These are phyloP conservation scores for Nyctalus aviator DNA, from an alignment of 2,797 vertebrate genomes.

Conservation along the genomic window DNA sequence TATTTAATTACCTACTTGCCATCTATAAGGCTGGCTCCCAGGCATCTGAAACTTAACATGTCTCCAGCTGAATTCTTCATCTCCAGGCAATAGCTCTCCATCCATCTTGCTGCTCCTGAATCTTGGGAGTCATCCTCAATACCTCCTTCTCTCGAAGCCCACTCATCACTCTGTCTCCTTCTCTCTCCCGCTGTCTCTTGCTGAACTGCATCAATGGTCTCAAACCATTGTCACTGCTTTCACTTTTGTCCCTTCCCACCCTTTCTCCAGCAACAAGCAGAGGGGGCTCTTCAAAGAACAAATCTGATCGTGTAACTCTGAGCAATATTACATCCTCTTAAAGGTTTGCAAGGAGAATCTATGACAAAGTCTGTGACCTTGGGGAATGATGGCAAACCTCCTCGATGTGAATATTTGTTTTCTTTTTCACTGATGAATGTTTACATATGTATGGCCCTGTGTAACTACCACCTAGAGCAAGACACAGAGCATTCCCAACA, in stretches of 20 bases:
- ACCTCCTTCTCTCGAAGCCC: not conserved
- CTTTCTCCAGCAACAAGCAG: constrained; percentile 4
- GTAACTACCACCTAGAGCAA: not conserved
- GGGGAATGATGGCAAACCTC: not conserved
- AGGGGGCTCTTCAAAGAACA: not conserved
- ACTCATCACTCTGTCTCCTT: not conserved
- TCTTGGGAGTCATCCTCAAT: not conserved
- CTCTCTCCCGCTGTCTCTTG: not conserved
- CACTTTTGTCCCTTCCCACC: not conserved
- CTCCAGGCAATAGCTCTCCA: not conserved
- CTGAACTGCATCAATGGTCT: not conserved
- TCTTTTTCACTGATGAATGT: not conserved
- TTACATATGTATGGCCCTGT: not conserved
- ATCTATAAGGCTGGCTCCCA: constrained; percentile 39
- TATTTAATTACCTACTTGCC: constrained; percentile 64
- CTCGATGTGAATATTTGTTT: not conserved
- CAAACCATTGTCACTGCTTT: not conserved
- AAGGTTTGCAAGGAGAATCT: not conserved
- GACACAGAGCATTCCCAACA: not conserved
- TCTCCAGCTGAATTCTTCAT: not conserved
- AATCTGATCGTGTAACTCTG: not conserved
- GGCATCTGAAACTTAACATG: not conserved
- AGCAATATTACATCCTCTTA: not conserved
- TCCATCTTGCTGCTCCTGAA: not conserved
- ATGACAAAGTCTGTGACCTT: not conserved